A percentile compares a stretch with the other conserved stretches of the same genome.
Evolutionary conservation across 92 coral and sea anemone species (phyloP).

Genomic region (Heliopora coerulea): DNA sequence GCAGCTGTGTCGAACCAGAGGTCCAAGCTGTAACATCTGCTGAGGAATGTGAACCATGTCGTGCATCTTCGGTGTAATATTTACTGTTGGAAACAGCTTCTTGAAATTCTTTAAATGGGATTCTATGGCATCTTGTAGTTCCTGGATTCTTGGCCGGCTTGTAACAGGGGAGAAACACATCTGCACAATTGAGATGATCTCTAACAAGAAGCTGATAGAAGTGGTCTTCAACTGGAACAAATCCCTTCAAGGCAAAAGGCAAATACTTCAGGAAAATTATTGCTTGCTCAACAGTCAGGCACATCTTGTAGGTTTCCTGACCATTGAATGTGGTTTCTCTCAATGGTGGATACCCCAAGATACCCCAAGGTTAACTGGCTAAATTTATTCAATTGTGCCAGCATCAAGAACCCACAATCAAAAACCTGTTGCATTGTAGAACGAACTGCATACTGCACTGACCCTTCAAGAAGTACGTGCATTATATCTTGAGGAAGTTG

Average conservation of each 20-base stretch:
- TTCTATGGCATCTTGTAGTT: constrained; percentile 14
- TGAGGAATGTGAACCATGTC: constrained; percentile 64
- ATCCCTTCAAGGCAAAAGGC: constrained; percentile 55
- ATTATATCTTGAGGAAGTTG: constrained; percentile 67
- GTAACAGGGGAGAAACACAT: constrained; percentile 37
- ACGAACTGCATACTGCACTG: constrained; percentile 16
- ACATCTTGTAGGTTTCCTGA: constrained; percentile 38
- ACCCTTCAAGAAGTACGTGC: constrained; percentile 67
- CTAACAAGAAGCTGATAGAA: constrained; percentile 29
- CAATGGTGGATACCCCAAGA: constrained; percentile 22
- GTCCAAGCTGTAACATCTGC: constrained; percentile 63
- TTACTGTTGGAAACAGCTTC: constrained; percentile 10
- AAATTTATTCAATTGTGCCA: constrained; percentile 17
- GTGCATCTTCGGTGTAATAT: constrained; percentile 66
- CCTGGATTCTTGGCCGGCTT: constrained; percentile 3
- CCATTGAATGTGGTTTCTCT: constrained; percentile 33
- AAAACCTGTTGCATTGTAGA: background rate
- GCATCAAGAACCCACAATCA: constrained; percentile 3
- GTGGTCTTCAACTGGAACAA: constrained; percentile 46
- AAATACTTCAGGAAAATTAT: constrained; percentile 42
- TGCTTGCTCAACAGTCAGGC: constrained; percentile 41
- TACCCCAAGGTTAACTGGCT: constrained; percentile 4
- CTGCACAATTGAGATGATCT: constrained; percentile 25
- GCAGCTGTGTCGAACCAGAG: constrained; percentile 62
- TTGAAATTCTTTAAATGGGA: background rate